Conservation (phyloP, 2,113 vertebrate species). For the Talpa occidentalis region DNA sequence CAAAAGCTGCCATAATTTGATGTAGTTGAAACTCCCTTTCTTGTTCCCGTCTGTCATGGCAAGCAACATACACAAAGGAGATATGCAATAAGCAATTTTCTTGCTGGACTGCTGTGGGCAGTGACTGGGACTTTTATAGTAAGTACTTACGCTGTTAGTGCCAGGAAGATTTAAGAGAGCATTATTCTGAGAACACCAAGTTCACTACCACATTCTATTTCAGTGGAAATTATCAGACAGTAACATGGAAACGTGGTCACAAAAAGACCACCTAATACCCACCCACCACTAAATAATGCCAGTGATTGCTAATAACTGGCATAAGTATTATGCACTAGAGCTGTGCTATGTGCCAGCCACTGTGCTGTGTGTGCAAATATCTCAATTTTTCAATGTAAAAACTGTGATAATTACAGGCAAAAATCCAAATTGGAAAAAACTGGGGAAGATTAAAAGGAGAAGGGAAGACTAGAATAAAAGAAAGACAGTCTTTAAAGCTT, state of each 20-base stretch:
- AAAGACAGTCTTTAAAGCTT: background rate
- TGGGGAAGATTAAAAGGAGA: background rate
- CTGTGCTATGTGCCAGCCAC: background rate
- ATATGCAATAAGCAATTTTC: constrained; percentile 65
- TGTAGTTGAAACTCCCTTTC: constrained; percentile 21
- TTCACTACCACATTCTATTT: constrained; percentile 31
- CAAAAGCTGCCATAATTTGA: constrained; percentile 59
- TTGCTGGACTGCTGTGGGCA: constrained; percentile 67
- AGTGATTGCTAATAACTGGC: background rate
- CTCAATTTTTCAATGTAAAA: background rate
- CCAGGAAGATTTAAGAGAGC: constrained; percentile 72
- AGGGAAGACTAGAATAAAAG: background rate
- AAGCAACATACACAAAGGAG: constrained; percentile 55
- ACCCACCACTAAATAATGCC: background rate
- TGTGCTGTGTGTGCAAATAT: background rate
- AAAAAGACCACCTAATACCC: background rate
- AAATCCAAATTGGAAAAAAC: background rate
- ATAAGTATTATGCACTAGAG: background rate
- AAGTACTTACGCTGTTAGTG: constrained; percentile 65
- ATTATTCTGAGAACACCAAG: constrained; percentile 58
- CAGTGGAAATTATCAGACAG: constrained; percentile 49
- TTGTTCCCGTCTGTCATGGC: constrained; percentile 45
- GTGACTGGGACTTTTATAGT: constrained; percentile 65
- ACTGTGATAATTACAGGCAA: background rate
- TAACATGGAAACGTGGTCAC: constrained; percentile 3